These are phyloP conservation scores for Nymphalis io DNA, from an alignment of 1,140 invertebrate genomes.

Conservation along the genomic window DNA sequence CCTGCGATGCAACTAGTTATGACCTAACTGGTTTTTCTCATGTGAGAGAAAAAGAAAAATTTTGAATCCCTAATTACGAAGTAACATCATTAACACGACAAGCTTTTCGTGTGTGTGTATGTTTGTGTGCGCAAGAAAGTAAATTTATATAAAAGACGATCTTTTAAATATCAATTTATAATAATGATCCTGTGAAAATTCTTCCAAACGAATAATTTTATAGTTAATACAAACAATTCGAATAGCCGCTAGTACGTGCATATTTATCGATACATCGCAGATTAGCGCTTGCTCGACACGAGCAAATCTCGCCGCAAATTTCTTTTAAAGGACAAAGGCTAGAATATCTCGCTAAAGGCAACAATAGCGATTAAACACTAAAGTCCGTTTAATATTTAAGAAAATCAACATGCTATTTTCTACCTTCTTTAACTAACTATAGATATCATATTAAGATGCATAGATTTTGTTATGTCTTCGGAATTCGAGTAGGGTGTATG, in stretches of 20 bases:
- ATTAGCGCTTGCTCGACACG: slow-evolving; percentile 42
- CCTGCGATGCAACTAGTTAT: no score
- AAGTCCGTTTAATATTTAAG: background rate
- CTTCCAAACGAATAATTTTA: slow-evolving; percentile 24
- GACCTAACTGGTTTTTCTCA: no score
- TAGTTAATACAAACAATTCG: slow-evolving; percentile 30
- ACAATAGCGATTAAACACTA: slow-evolving; percentile 28
- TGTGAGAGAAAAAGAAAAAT: no score
- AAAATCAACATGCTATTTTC: background rate
- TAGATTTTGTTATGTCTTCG: background rate
- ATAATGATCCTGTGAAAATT: background rate
- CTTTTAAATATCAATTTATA: background rate
- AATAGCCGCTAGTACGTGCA: slow-evolving; percentile 15
- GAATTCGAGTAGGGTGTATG: slow-evolving; percentile 22
- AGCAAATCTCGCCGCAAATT: slow-evolving; percentile 40
- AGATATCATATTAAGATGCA: slow-evolving; percentile 7
- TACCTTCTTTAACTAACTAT: background rate
- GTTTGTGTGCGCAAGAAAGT: no score
- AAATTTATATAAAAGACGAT: no score
- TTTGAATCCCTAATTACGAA: no score
- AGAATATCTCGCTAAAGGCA: slow-evolving; percentile 35
- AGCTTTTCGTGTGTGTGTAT: no score
- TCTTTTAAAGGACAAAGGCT: slow-evolving; percentile 26
- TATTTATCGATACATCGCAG: slow-evolving; percentile 42
- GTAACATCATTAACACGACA: no score